Percentiles rank a stretch among this genome's conserved stretches.
phyloP scores from a whole-genome alignment of 23 tunicate genomes.

The Corella eumyota region DNA sequence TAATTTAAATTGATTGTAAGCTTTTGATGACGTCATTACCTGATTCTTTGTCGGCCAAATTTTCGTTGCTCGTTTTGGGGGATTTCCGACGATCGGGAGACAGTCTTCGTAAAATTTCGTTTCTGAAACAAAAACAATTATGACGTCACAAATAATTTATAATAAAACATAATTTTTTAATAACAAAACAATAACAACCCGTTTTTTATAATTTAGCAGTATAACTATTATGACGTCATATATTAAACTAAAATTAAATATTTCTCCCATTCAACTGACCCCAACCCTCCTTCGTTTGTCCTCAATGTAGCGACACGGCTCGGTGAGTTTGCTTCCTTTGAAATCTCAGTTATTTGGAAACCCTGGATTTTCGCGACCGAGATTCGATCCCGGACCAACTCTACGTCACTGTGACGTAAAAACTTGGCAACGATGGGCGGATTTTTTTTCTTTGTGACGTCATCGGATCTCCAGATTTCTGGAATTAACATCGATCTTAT shows the following conservation, averaged over 20 bases:
- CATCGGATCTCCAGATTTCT: neutral
- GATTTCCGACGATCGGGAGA: constrained; percentile 83
- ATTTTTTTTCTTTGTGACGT: neutral
- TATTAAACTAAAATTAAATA: too few relatives aligned
- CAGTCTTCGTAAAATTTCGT: constrained; percentile 66
- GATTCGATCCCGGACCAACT: constrained; percentile 16
- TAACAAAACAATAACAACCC: too few relatives aligned
- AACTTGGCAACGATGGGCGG: constrained; percentile 3
- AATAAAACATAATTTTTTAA: too few relatives aligned
- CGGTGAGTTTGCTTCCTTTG: too few relatives aligned
- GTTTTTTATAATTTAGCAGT: too few relatives aligned
- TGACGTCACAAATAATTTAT: too few relatives aligned
- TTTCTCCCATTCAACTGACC: too few relatives aligned
- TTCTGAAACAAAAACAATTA: constrained; percentile 29
- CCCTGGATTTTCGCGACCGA: constrained; percentile 40
- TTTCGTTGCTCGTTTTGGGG: constrained; percentile 80
- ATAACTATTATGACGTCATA: too few relatives aligned
- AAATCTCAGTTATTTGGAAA: constrained; percentile 15
- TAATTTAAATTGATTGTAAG: too few relatives aligned
- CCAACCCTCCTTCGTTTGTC: too few relatives aligned
- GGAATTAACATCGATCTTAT: constrained; percentile 16
- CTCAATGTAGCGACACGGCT: too few relatives aligned
- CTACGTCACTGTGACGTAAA: constrained; percentile 11
- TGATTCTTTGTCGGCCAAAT: constrained; percentile 19
- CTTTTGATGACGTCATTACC: neutral